Evolutionary conservation across 2,888 invertebrate genomes (phyloP).

Genomic region (Chymomyza amoena): DNA sequence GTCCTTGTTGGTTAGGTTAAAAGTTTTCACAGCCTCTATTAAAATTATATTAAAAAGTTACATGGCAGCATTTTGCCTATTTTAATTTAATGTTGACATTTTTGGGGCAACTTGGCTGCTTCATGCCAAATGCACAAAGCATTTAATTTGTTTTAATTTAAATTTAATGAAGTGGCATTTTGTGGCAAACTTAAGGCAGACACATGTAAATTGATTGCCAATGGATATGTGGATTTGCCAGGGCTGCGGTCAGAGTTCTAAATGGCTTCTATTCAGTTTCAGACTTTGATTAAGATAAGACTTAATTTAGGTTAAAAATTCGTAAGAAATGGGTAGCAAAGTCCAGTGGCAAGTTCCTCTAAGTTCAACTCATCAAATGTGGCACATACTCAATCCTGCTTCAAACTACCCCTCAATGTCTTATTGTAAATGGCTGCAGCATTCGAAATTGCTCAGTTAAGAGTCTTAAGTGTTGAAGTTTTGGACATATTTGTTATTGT

Average conservation of each 20-base stretch:
- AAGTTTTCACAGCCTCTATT: slow-evolving; percentile 51
- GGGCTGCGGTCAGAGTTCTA: no score
- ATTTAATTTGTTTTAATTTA: slow-evolving; percentile 46
- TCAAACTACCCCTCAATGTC: no score
- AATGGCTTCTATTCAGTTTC: no score
- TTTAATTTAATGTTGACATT: slow-evolving; percentile 43
- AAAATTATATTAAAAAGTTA: slow-evolving; percentile 67
- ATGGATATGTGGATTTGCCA: no score
- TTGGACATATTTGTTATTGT: background rate
- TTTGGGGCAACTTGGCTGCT: slow-evolving; percentile 8
- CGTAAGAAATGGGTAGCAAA: no score
- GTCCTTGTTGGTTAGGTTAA: background rate
- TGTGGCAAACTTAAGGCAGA: slow-evolving; percentile 17
- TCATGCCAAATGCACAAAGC: background rate
- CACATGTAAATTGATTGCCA: background rate
- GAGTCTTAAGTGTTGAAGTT: background rate
- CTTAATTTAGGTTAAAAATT: no score
- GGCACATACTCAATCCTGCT: no score
- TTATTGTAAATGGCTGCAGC: background rate
- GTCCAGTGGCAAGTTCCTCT: no score
- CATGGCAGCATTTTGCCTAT: slow-evolving; percentile 42
- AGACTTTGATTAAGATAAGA: no score
- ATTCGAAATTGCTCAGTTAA: no score
- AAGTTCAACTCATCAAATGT: no score
- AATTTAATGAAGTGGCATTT: slow-evolving; percentile 53